Conservation (phyloP, 53 echinoderm and acorn worm genomes). For the Antedon mediterranea region DNA sequence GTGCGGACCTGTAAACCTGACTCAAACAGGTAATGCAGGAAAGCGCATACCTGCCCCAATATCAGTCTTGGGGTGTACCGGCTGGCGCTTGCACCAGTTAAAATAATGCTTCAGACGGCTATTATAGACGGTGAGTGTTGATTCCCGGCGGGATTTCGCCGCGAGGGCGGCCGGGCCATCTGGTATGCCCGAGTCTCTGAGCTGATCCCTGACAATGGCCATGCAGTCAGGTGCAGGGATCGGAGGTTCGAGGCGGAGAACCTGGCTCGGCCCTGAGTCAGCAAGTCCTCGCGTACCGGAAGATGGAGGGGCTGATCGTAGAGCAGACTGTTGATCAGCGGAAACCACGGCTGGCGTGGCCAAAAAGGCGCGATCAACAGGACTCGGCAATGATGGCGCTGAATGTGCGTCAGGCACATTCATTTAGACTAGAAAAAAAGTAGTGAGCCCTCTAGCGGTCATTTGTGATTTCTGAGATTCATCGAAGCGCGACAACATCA, state of each 20-base stretch:
- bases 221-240: conserved; percentile 15
- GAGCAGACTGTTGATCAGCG: conserved; percentile 4
- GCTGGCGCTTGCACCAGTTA: neutral
- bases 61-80: neutral
- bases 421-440: too few species aligned
- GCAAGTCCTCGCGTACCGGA: neutral
- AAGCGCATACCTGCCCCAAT: too few species aligned
- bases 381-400: neutral
- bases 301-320: neutral
- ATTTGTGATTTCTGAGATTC: too few species aligned
- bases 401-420: neutral
- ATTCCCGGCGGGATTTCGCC: too few species aligned
- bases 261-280: neutral
- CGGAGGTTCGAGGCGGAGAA: neutral
- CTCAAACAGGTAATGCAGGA: too few species aligned
- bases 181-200: too few species aligned
- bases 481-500: too few species aligned
- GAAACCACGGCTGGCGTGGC: conserved; percentile 27
- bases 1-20: too few species aligned
- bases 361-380: conserved; percentile 20
- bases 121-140: too few species aligned
- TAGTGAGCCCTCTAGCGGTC: too few species aligned
- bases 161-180: too few species aligned
- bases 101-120: conserved; percentile 5
- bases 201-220: conserved; percentile 12